phyloP scores from a whole-genome alignment of 1,140 invertebrate genomes.

The Drosophila sucinea region DNA sequence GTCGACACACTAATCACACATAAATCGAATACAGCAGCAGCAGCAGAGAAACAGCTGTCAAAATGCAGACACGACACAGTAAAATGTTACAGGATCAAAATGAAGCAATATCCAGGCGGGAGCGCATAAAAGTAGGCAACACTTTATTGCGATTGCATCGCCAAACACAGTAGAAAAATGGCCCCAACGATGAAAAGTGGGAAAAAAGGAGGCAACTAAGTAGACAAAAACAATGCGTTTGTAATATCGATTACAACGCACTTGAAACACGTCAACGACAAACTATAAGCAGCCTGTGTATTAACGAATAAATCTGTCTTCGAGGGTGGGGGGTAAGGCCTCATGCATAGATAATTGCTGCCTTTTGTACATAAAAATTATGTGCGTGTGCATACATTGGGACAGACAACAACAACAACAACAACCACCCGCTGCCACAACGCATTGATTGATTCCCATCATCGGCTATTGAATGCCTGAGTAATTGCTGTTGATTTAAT shows the following conservation, averaged over 20 bases:
- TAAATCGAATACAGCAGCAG: conserved; percentile 61
- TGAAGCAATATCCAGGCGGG: neutral
- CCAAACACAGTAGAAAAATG: neutral
- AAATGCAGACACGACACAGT: conserved; percentile 43
- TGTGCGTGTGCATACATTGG: conserved; percentile 6
- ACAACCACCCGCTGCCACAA: conserved; percentile 22
- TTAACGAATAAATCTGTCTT: conserved; percentile 7
- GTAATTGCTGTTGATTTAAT: conserved; percentile 80
- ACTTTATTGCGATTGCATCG: conserved; percentile 27
- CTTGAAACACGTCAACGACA: conserved; percentile 51
- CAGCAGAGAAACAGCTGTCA: conserved; percentile 38
- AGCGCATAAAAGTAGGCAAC: conserved; percentile 36
- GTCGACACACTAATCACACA: conserved; percentile 64
- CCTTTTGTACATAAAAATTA: conserved; percentile 7
- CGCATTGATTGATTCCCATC: conserved; percentile 69
- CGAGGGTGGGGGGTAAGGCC: neutral
- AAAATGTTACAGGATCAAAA: conserved; percentile 7
- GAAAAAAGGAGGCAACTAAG: conserved; percentile 34
- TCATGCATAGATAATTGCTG: conserved; percentile 61
- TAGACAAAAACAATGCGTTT: conserved; percentile 66
- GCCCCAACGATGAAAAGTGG: no score
- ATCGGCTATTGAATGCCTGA: conserved; percentile 52
- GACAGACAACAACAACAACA: conserved; percentile 26
- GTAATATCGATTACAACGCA: conserved; percentile 77
- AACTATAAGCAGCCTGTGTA: conserved; percentile 38